Evolutionary conservation across 1,140 invertebrate genomes (phyloP), one percentile per base, ranked within the genome.

Genomic region (Halesus radiatus): DNA sequence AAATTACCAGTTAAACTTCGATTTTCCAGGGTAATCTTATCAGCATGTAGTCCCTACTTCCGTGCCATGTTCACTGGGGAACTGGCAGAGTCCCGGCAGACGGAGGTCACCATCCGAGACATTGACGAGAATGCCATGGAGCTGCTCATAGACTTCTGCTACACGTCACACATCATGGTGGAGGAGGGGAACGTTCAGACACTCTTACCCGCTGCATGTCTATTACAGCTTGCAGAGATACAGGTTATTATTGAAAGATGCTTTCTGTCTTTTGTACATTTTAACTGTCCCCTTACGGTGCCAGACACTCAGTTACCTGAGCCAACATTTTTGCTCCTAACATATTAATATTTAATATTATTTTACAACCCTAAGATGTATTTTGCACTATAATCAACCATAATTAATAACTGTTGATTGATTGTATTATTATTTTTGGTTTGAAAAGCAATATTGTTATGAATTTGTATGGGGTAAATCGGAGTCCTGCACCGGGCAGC

Each of bases 111-210:
- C 22, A 98, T 99, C 85, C 91, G 96, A 76, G 98, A 99, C 87
- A 98, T 99, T 85, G 98, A 99, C 88, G 98, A 99, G 90, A 93
- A 96, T 84, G 98, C 98, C 22, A 98, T 99, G 96, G 98, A 99
- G 89, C 89, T 98, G 32, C 91, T 99, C 0, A 97, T 99, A 82
- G 98, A 99, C 87, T 99, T 99, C 90, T 99, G 98, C 88, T 99
- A 99, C 88, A 98, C 98, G 5, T 98, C 98, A n/a, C 96, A 98
- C 87, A 98, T 99, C 66, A 94, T 97, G 72, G 97, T 99, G 20
- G 98, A 99, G 89, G 98, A 99, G 90, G 95, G 95, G 32, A 99
- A 99, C 90, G 98, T 99, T 8, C 98, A 99, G 85, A 98, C 97
- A 56, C 90, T 99, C 70, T 90, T 99, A 70, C 98, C 98, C 37